phyloP scores from a whole-genome alignment of 2,888 invertebrate species.

The Scrobipalpa costella region DNA sequence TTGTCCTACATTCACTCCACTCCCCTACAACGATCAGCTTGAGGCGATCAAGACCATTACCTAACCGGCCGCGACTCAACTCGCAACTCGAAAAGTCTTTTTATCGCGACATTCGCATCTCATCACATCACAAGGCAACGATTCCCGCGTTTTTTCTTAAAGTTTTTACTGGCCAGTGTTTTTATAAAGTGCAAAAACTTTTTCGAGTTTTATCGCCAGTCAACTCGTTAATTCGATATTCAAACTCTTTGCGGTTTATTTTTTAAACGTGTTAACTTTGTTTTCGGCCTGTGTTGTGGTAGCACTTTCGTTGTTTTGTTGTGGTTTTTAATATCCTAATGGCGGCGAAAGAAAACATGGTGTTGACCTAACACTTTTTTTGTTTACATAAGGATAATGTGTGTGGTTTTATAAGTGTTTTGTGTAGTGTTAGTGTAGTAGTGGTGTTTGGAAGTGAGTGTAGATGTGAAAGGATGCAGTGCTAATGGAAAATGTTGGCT shows the following conservation, averaged over 20 bases:
- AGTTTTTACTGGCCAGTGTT: conserved; percentile 12
- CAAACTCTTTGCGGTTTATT: conserved; percentile 54
- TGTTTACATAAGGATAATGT: background rate
- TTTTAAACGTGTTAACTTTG: conserved; percentile 25
- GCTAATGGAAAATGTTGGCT: conserved; percentile 72
- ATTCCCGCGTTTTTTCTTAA: conserved; percentile 32
- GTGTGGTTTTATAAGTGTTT: background rate
- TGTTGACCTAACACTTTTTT: background rate
- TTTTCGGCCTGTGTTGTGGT: conserved; percentile 40
- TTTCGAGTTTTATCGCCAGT: conserved; percentile 11
- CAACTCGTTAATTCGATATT: conserved; percentile 71
- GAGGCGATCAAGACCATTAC: conserved; percentile 66
- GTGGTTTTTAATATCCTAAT: conserved; percentile 10
- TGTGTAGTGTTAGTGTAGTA: background rate
- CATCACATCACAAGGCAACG: conserved; percentile 44
- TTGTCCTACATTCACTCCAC: conserved; percentile 67
- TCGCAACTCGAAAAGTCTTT: conserved; percentile 42
- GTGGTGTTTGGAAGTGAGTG: conserved; percentile 19
- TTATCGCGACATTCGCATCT: conserved; percentile 38
- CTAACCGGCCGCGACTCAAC: conserved; percentile 71
- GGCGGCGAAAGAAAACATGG: background rate
- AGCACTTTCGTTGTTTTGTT: conserved; percentile 30
- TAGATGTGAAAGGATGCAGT: conserved; percentile 47
- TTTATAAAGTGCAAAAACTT: conserved; percentile 12
- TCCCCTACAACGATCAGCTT: conserved; percentile 73